Evolutionary conservation across 2,797 vertebrate species (phyloP), one percentile per base, ranked within the genome.

Genomic region (Okamejei kenojei): DNA sequence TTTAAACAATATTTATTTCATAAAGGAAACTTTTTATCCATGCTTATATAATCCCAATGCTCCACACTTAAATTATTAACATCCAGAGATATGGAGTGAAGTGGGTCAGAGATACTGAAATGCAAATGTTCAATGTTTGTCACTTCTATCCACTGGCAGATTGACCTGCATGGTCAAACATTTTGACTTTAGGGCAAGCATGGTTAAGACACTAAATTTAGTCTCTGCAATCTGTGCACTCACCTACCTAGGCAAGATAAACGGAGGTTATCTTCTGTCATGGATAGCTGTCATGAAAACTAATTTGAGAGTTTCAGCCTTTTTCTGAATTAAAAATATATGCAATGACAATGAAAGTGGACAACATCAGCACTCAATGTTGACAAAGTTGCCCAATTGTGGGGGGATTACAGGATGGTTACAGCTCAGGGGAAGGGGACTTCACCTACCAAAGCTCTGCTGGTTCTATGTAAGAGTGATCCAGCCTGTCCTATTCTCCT

Each of bases 181-280:
- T 13, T 92, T 74, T 92, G 45, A 92, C 90, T 76, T 76, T 15
- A 74, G 71, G 90, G 71, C 38, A 92, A 92, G 90, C 38, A 73
- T 54, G 90, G 90, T 17, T 76, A 74, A 74, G 23, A 19, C 68
- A 92, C 15, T 76, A 92, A 76, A 74, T 74, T 92, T n/a, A 92
- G 26, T 74, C 90, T 29, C 23, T 92, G 21, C 71, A 76, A 92
- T 54, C 90, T 92, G 90, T 19, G 90, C 71, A 91, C 68, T 74
- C 38, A 76, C 38, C 71, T 54, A 29, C 38, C 21, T 92, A 71
- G 45, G 71, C 90, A 92, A 76, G 73, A 54, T 23, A 92, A 92
- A 92, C 76, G 74, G n/a, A 90, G 63, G 23, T 35, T 54, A 35
- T 92, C 68, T 92, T 92, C 35, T n/a, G 90, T 73, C 90, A 76